phyloP scores from a whole-genome alignment of 2,888 invertebrate genomes.

The Hypomecis atomaria region DNA sequence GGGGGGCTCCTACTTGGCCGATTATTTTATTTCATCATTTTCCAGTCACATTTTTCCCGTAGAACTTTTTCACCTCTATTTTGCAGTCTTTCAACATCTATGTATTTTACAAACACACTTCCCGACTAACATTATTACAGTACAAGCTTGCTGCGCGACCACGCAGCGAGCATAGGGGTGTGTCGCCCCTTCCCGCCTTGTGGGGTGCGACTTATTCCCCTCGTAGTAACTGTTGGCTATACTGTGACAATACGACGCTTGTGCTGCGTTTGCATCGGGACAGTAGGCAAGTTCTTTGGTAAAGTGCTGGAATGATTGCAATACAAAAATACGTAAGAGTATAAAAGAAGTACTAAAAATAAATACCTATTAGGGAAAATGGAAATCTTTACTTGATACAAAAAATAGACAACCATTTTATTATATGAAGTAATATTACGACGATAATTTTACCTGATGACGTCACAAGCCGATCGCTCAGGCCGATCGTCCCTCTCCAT shows the following conservation, averaged over 20 bases:
- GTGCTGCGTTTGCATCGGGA: constrained; percentile 56
- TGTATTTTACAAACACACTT: constrained; percentile 21
- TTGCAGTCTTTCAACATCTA: background rate
- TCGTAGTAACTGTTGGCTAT: constrained; percentile 30
- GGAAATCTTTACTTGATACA: too few species aligned
- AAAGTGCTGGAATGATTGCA: background rate
- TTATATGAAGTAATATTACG: too few species aligned
- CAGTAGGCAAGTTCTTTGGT: constrained; percentile 14
- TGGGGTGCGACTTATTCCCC: constrained; percentile 63
- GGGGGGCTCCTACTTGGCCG: too few species aligned
- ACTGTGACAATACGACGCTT: constrained; percentile 46
- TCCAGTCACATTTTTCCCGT: too few species aligned
- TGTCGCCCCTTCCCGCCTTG: constrained; percentile 69
- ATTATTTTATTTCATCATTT: too few species aligned
- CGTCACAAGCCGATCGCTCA: too few species aligned
- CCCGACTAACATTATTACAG: background rate
- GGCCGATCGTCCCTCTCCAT: too few species aligned
- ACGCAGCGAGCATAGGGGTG: constrained; percentile 72
- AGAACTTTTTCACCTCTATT: background rate
- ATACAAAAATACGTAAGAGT: too few species aligned
- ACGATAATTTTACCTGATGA: too few species aligned
- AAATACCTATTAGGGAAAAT: too few species aligned
- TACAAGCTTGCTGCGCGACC: constrained; percentile 49
- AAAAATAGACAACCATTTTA: too few species aligned
- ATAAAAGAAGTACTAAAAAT: too few species aligned